Evolutionary conservation across 23 tunicate genomes (phyloP), one percentile per base, ranked within the genome.

Genomic region (Botrylloides violaceus): DNA sequence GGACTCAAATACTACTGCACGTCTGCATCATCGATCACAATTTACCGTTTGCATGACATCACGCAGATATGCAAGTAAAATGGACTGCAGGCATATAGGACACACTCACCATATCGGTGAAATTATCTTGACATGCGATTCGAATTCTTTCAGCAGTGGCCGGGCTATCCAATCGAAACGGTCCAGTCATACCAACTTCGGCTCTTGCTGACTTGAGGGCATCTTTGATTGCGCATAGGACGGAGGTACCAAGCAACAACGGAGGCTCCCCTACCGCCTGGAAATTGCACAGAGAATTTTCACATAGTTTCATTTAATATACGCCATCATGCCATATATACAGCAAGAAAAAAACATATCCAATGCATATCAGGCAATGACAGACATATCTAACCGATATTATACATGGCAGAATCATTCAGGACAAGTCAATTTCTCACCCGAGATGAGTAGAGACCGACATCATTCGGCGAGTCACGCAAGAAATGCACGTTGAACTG

Each of bases 201-300:
- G 29, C 5, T 24, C 87, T 72, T 24, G 86, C 83, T 22, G 25
- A 47, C 55, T 73, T 75, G 48, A 92, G 76, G n/a, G 92, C 98
- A 66, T 84, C 75, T 80, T 84, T 80, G 64, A 92, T 83, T 0
- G 98, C 98, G 57, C 79, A 84, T 27, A 92, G 84, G 23, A 84
- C 98, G 2, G 92, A 79, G 9, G 92, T 35, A 7, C 86, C 93
- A 22, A 92, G 79, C 43, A 84, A 80, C 4, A 92, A 35, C 5
- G 98, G 93, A 32, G 98, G 98, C 65, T 92, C 98, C 1, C 98
- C 98, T 38, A 84, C 72, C 34, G 79, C 98, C 98, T 92, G 37
- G 32, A 80, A 37, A n/a, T n/a, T n/a, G n/a, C n/a, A n/a, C n/a
- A n/a, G n/a, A n/a, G n/a, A n/a, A n/a, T n/a, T n/a, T n/a, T n/a